A percentile compares a stretch with the other conserved stretches of the same genome.
Conservation (phyloP, 2,113 vertebrate species). For the Nannobrachium achirus region DNA sequence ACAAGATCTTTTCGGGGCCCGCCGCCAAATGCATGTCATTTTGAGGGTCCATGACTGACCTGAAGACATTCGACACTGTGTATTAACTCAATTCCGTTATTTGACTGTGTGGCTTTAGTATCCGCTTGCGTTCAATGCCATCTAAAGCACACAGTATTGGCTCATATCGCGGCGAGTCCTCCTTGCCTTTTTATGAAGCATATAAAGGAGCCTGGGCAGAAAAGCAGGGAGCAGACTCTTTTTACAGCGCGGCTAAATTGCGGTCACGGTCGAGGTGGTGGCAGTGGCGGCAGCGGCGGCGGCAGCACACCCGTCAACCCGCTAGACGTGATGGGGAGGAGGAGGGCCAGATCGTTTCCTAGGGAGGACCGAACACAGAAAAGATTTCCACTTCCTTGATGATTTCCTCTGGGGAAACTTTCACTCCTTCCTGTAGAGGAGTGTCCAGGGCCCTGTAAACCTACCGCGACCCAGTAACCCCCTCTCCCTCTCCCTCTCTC, state of each 20-base stretch:
- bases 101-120: background rate
- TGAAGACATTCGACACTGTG: no score
- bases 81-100: no score
- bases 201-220: slow-evolving; percentile 19
- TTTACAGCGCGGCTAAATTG: slow-evolving; percentile 41
- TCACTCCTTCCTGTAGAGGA: slow-evolving; percentile 42
- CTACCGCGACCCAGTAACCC: background rate
- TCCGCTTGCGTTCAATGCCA: slow-evolving; percentile 1
- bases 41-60: no score
- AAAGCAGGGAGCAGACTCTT: slow-evolving; percentile 44
- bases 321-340: slow-evolving; percentile 38
- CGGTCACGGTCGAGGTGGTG: slow-evolving; percentile 52
- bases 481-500: background rate
- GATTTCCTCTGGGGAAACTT: slow-evolving; percentile 66
- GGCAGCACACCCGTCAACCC: slow-evolving; percentile 1
- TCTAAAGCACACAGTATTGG: background rate
- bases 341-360: slow-evolving; percentile 52
- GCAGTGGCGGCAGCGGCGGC: no score
- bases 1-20: no score
- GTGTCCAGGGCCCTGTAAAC: slow-evolving; percentile 30
- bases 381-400: slow-evolving; percentile 51
- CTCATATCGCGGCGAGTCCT: background rate
- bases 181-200: slow-evolving; percentile 36
- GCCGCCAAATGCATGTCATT: no score
- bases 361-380: slow-evolving; percentile 58